Evolutionary conservation across 2,797 vertebrate genomes (phyloP).

Genomic region (Novumbra hubbsi): DNA sequence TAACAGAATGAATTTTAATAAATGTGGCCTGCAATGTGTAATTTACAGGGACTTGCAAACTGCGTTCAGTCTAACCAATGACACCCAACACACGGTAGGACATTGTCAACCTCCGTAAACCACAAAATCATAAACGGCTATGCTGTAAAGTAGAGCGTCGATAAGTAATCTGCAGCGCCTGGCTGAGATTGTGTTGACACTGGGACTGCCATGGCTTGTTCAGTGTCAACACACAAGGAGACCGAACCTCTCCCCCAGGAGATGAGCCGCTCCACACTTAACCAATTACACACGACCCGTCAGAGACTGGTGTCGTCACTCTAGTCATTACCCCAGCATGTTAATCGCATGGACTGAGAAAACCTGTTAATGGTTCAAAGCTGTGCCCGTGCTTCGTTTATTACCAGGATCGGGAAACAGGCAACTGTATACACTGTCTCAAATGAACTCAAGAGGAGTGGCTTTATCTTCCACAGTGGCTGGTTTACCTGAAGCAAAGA

Average conservation of each 20-base stretch:
- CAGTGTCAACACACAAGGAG: not conserved
- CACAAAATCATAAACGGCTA: not conserved
- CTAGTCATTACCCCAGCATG: not conserved
- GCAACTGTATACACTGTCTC: not conserved
- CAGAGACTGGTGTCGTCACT: not conserved
- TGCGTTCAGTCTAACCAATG: not conserved
- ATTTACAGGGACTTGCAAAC: too few species aligned
- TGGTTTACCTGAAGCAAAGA: too few species aligned
- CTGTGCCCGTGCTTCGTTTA: not conserved
- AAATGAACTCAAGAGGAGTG: not conserved
- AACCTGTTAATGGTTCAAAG: not conserved
- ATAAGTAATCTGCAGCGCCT: not conserved
- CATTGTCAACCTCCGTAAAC: not conserved
- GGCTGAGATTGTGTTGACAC: not conserved
- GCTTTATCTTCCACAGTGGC: too few species aligned
- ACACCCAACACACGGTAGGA: not conserved
- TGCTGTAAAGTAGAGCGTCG: not conserved
- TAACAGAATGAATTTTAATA: too few species aligned
- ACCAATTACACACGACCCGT: not conserved
- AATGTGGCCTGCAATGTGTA: too few species aligned
- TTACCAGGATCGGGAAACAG: not conserved
- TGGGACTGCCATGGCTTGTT: not conserved
- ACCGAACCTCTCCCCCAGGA: not conserved
- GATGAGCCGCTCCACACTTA: not conserved
- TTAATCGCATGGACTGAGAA: not conserved